Percentiles rank a stretch among this genome's conserved stretches.
Conservation (phyloP, 2,113 vertebrate species). For the Oncorhynchus tshawytscha region DNA sequence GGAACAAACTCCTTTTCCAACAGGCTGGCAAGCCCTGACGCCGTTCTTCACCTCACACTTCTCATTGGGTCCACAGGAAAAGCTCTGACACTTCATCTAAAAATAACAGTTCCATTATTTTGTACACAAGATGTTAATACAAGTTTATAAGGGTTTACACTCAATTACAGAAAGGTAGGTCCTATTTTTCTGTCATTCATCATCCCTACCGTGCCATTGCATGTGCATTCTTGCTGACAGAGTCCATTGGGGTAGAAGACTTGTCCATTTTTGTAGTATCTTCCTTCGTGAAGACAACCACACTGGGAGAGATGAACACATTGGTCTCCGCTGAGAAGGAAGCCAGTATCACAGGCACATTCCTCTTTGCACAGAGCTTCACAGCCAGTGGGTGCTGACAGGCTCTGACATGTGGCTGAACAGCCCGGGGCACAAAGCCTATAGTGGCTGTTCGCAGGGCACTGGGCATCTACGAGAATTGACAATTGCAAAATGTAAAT, state of each 20-base stretch:
- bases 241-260: constrained; percentile 59
- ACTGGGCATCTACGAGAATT: constrained; percentile 17
- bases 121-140: background rate
- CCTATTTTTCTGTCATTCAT: background rate
- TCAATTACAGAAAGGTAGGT: background rate
- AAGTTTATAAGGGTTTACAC: background rate
- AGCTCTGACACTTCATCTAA: constrained; percentile 33
- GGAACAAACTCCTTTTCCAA: constrained; percentile 32
- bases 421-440: constrained; percentile 49
- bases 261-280: constrained; percentile 60
- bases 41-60: constrained; percentile 42
- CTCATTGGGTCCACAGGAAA: constrained; percentile 34
- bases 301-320: constrained; percentile 69
- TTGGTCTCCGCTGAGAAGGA: constrained; percentile 59
- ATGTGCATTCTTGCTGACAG: constrained; percentile 58
- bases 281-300: constrained; percentile 64
- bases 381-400: constrained; percentile 34
- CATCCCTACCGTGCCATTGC: constrained; percentile 45
- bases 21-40: constrained; percentile 28
- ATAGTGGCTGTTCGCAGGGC: constrained; percentile 57
- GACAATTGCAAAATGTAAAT: background rate
- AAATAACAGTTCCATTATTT: background rate
- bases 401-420: constrained; percentile 35
- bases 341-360: constrained; percentile 52
- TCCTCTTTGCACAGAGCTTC: constrained; percentile 49